phyloP scores from a whole-genome alignment of 2,797 vertebrate species.

The Bradypus variegatus region DNA sequence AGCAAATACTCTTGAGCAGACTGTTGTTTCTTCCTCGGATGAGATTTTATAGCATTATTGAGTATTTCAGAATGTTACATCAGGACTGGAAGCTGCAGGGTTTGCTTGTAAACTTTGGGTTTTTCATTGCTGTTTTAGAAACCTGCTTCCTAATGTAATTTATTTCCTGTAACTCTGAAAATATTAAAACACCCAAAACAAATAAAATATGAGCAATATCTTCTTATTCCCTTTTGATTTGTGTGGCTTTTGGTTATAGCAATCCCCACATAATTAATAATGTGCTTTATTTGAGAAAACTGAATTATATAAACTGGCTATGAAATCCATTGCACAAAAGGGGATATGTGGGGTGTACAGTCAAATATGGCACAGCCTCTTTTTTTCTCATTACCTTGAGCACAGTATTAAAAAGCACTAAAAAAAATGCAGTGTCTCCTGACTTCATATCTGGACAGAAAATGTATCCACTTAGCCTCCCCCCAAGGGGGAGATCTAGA shows the following conservation, averaged over 20 bases:
- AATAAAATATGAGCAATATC: not conserved
- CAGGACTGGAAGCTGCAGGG: constrained; percentile 28
- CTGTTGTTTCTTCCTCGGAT: constrained; percentile 31
- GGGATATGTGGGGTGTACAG: fast-evolving
- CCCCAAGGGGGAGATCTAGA: not conserved
- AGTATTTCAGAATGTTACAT: constrained; percentile 6
- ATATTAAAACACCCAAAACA: not conserved
- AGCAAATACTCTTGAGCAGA: not conserved
- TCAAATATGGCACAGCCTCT: not conserved
- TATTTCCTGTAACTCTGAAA: not conserved
- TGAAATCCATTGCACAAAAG: not conserved
- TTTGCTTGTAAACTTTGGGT: not conserved
- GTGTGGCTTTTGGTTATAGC: too few species aligned
- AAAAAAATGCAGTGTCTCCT: not conserved
- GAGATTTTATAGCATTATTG: constrained; percentile 43
- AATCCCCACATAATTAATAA: not conserved
- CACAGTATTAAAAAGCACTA: not conserved
- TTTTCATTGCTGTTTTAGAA: constrained; percentile 9
- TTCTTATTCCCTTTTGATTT: not conserved
- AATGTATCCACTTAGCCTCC: not conserved
- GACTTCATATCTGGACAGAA: not conserved
- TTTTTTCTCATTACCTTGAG: not conserved
- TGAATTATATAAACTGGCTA: fast-evolving
- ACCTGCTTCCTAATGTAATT: not conserved
- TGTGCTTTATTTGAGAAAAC: not conserved